Base-by-base conservation (phyloP, 2,888 invertebrate genomes). In the Tetrapedia diversipes region DNA sequence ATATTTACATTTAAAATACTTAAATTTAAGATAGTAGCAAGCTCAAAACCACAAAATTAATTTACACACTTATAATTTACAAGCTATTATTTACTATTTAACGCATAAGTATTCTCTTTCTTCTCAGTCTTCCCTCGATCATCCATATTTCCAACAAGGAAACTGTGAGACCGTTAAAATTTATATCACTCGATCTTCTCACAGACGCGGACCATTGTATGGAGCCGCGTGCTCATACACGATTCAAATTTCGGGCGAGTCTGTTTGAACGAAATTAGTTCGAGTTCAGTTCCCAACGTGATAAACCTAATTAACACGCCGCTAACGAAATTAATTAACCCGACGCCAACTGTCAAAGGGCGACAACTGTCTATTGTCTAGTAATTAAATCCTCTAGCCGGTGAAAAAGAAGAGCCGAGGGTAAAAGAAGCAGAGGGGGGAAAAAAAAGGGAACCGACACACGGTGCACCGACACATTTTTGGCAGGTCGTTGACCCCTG, bases 291-390 rank as follows among this genome's bases (percentile, higher is more conserved):
- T 37, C 11, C 19, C 60, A 16, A 37, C 61, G 54, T 54, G 39
- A 54, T 60, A 61, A 70, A 73, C 60, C 61, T 54, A 70, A 70
- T 73, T 70, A 73, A 73, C 70, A 39, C 14, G 47, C 41, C 34
- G 61, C 54, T 63, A 73, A 73, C 61, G 10, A 73, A 70, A 73
- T 73, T 73, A 73, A 70, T 73, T 47, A 70, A 70, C 61, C 54
- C 7, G 27, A 32, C 14, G 27, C 34, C 27, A 59, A 10, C 32
- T 37, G 47, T 56, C 61, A 47, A 41, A 47, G 34, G 41, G n/a
- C n/a, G n/a, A 22, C 34, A 22, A 66, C 27, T 34, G 32, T 27
- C 19, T 32, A 22, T 41, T n/a, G 14, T 57, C 56, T 47, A 53
- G 61, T 53, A 39, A 54, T 69, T 47, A 32, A 24, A 34, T n/a